A percentile compares a stretch with the other conserved stretches of the same genome.
These are phyloP conservation scores for Ictidomys tridecemlineatus DNA, from an alignment of 2,113 vertebrate species.

Conservation along the genomic window DNA sequence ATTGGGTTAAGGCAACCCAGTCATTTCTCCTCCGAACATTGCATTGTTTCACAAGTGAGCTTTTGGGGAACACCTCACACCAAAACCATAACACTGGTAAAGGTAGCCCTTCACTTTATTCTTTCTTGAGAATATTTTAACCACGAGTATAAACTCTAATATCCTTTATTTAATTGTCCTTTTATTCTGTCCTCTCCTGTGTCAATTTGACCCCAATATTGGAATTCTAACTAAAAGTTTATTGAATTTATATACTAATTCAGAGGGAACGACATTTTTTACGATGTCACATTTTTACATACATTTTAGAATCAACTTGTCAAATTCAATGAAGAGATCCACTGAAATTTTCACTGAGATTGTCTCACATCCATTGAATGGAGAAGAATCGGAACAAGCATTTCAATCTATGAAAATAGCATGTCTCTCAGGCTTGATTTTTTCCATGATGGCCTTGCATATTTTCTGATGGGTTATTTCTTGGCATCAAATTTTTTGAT, in stretches of 20 bases:
- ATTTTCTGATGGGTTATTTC: constrained; percentile 13
- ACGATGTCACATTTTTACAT: neutral
- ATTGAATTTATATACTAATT: constrained; percentile 8
- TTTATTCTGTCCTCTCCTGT: neutral
- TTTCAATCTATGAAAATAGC: neutral
- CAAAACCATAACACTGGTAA: neutral
- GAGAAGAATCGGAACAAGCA: neutral
- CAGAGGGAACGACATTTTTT: neutral
- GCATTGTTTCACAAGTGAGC: too few species aligned
- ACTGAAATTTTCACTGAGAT: neutral
- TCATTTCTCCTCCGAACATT: too few species aligned
- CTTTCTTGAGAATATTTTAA: neutral
- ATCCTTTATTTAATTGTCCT: neutral
- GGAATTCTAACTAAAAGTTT: neutral
- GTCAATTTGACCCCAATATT: neutral
- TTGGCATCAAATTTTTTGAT: neutral
- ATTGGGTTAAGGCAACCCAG: too few species aligned
- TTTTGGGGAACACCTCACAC: too few species aligned
- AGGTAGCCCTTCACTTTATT: neutral
- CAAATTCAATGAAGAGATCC: neutral
- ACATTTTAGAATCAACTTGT: constrained; percentile 28
- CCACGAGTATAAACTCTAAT: neutral
- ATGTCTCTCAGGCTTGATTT: neutral
- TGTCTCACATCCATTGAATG: neutral
- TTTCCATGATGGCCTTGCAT: neutral